Evolutionary conservation across 2,797 vertebrate species (phyloP).

Genomic region (Mormyrops boulengeri): DNA sequence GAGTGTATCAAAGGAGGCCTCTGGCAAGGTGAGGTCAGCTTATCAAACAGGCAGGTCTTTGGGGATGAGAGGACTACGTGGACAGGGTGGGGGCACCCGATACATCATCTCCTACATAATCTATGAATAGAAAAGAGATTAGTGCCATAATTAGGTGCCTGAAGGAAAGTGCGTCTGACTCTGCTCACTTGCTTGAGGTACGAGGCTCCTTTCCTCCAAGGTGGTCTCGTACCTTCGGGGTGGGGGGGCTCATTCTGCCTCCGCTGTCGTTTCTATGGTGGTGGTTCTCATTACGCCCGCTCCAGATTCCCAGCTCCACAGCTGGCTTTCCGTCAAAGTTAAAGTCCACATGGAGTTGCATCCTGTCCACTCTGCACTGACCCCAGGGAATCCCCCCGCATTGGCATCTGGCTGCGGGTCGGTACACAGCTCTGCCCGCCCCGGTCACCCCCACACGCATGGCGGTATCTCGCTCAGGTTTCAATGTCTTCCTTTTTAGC

Average conservation of each 20-base stretch:
- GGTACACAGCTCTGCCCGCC: constrained; percentile 30
- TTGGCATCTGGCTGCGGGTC: constrained; percentile 32
- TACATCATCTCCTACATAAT: neutral
- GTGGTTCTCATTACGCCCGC: neutral
- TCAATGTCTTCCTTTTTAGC: constrained; percentile 69
- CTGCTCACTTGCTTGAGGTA: neutral
- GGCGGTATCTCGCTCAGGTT: constrained; percentile 57
- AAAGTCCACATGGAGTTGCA: neutral
- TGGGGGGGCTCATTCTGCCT: neutral
- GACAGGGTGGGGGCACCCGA: neutral
- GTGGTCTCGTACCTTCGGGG: constrained; percentile 38
- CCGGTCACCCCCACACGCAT: constrained; percentile 41
- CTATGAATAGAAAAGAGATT: neutral
- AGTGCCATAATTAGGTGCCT: constrained; percentile 28
- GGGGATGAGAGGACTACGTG: neutral
- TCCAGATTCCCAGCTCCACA: neutral
- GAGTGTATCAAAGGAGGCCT: constrained; percentile 25
- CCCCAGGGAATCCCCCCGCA: constrained; percentile 18
- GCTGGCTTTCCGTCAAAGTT: neutral
- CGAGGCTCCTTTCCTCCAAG: constrained; percentile 37
- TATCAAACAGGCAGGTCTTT: constrained; percentile 48
- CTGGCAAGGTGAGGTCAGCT: constrained; percentile 53
- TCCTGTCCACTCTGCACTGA: constrained; percentile 18
- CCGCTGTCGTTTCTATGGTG: neutral
- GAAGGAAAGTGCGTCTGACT: constrained; percentile 23